Percentiles rank a stretch among this genome's conserved stretches.
Conservation (phyloP, 2,888 invertebrate species). For the Drosophila algonquin region DNA sequence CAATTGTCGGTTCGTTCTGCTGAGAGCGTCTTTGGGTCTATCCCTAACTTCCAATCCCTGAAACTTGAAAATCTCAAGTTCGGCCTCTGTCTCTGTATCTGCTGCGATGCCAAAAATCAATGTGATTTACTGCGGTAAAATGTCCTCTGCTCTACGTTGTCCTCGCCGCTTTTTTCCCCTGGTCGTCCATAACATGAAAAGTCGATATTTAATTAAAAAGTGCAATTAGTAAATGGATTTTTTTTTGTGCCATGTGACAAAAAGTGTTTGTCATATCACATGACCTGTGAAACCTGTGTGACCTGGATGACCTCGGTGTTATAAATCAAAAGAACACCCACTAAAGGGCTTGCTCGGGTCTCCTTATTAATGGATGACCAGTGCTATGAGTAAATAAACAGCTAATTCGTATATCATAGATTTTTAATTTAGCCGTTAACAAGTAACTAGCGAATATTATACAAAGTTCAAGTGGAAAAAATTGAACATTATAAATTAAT, state of each 20-base stretch:
- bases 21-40: background rate
- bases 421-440: background rate
- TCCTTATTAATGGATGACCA: background rate
- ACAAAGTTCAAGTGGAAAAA: too few species aligned
- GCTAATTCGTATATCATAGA: conserved; percentile 13
- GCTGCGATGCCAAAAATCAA: conserved; percentile 37
- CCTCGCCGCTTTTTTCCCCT: conserved; percentile 14
- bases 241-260: conserved; percentile 3
- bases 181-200: conserved; percentile 26
- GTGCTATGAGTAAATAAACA: conserved; percentile 16
- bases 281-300: too few species aligned
- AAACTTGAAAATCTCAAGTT: background rate
- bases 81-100: conserved; percentile 12
- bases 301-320: background rate
- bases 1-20: background rate
- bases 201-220: conserved; percentile 68
- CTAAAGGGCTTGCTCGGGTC: conserved; percentile 10
- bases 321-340: conserved; percentile 22
- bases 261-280: conserved; percentile 26
- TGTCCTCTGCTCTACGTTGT: conserved; percentile 17
- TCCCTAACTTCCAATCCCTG: background rate
- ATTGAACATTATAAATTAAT: too few species aligned
- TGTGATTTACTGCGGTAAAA: conserved; percentile 40
- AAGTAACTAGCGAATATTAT: too few species aligned
- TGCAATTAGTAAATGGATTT: conserved; percentile 48